phyloP scores from a whole-genome alignment of 2,797 vertebrate genomes.

The Sternotherus odoratus region DNA sequence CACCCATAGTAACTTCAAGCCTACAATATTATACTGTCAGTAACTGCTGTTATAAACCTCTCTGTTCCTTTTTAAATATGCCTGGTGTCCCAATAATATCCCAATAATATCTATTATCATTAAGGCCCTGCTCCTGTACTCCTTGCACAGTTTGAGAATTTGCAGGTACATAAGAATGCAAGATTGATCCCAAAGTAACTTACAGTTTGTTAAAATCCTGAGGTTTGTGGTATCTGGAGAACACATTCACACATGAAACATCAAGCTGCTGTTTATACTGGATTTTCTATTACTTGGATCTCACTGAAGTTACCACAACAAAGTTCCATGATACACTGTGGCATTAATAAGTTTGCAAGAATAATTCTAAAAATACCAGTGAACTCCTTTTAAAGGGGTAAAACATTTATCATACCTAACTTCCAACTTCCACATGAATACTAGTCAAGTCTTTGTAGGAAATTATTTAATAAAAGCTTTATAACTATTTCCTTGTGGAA shows the following conservation, averaged over 20 bases:
- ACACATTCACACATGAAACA: not conserved
- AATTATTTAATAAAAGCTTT: not conserved
- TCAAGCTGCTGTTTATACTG: not conserved
- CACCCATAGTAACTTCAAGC: not conserved
- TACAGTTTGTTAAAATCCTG: too few species aligned
- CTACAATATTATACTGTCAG: not conserved
- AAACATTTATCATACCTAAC: not conserved
- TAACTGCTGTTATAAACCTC: not conserved
- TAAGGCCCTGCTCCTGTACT: not conserved
- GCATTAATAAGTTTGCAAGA: not conserved
- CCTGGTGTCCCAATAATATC: not conserved
- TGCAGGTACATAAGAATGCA: not conserved
- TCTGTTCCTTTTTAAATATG: not conserved
- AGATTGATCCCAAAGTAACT: not conserved
- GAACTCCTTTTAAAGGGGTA: not conserved
- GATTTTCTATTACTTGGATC: not conserved
- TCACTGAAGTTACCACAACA: not conserved
- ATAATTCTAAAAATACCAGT: not conserved
- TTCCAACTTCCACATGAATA: not conserved
- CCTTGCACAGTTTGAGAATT: not conserved
- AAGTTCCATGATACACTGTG: not conserved
- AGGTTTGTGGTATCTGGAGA: too few species aligned
- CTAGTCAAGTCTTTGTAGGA: not conserved
- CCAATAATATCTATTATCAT: not conserved
- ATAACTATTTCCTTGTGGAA: not conserved